phyloP scores from a whole-genome alignment of 2,113 vertebrate genomes.

The Nettapus auritus region DNA sequence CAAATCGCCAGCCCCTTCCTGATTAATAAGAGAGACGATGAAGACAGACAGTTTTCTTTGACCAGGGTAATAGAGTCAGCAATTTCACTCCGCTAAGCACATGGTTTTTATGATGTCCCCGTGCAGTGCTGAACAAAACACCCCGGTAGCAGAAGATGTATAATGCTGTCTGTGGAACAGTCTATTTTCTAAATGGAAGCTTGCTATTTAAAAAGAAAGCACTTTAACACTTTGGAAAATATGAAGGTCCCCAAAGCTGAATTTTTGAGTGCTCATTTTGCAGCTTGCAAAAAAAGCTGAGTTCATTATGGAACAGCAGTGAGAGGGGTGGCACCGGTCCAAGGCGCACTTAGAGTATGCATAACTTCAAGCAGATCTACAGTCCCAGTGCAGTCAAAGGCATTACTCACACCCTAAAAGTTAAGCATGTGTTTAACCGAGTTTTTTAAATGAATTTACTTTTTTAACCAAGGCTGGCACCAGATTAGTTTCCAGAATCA shows the following conservation, averaged over 20 bases:
- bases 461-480: background rate
- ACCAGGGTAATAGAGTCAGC: background rate
- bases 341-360: background rate
- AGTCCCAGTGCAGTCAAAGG: background rate
- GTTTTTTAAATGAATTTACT: background rate
- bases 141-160: background rate
- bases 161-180: background rate
- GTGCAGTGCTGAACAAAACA: rapidly evolving
- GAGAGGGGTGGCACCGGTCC: background rate
- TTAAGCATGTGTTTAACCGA: background rate
- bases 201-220: background rate
- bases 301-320: background rate
- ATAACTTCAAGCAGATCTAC: background rate
- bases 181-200: background rate
- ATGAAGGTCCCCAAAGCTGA: slow-evolving; percentile 7
- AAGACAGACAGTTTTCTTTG: background rate
- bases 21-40: background rate
- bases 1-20: background rate
- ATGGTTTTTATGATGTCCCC: background rate
- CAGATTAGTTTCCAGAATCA: background rate
- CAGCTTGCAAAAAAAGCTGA: background rate
- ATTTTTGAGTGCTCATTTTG: background rate
- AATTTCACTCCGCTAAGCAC: slow-evolving; percentile 10
- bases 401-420: background rate
- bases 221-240: background rate